phyloP scores from a whole-genome alignment of 2,888 invertebrate species.

The Molorchus minor region DNA sequence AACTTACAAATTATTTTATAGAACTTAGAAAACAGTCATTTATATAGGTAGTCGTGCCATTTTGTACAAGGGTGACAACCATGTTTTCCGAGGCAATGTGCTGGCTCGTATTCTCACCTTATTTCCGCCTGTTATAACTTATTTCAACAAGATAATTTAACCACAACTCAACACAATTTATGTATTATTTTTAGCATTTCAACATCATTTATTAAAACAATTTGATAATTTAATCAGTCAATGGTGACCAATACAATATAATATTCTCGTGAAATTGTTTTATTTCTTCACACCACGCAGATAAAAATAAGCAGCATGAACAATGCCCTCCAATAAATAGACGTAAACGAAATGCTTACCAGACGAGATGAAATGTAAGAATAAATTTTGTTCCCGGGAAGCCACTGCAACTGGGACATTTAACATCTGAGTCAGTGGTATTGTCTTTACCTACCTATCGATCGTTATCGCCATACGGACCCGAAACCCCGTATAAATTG shows the following conservation, averaged over 20 bases:
- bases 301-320: too few relatives aligned
- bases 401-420: conserved; percentile 39
- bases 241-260: too few relatives aligned
- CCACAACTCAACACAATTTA: too few relatives aligned
- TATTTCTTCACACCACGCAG: too few relatives aligned
- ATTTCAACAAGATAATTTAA: too few relatives aligned
- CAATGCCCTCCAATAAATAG: conserved; percentile 40
- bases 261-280: too few relatives aligned
- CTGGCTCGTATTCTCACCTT: too few relatives aligned
- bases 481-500: conserved; percentile 45
- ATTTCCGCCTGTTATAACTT: too few relatives aligned
- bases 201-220: too few relatives aligned
- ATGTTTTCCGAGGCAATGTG: too few relatives aligned
- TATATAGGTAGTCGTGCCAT: conserved; percentile 23
- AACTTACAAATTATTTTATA: conserved; percentile 30
- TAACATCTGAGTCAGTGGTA: conserved; percentile 39
- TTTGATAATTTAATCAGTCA: too few relatives aligned
- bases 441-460: conserved; percentile 45
- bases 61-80: conserved; percentile 29
- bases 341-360: conserved; percentile 45
- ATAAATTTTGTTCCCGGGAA: conserved; percentile 39
- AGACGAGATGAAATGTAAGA: conserved; percentile 33
- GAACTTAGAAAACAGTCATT: conserved; percentile 16
- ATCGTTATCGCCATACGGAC: conserved; percentile 40
- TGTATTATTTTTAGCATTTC: too few relatives aligned